phyloP scores from a whole-genome alignment of 2,113 vertebrate species.

The Mugil cephalus region DNA sequence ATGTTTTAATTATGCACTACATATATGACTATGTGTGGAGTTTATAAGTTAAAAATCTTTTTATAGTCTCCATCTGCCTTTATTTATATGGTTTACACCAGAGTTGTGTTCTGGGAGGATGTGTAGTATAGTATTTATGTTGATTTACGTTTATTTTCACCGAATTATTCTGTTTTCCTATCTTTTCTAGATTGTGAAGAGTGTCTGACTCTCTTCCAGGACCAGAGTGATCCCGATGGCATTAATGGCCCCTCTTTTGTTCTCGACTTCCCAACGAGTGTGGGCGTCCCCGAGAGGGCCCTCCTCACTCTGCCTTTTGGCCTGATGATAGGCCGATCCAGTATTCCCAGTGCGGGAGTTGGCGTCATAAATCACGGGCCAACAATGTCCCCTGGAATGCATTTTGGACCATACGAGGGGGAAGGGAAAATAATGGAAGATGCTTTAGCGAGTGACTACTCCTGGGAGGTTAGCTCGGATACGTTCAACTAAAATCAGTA shows the following conservation, averaged over 20 bases:
- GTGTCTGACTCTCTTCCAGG: conserved; percentile 83
- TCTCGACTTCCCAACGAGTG: conserved; percentile 77
- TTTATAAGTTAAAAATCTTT: too few species aligned
- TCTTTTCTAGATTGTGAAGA: conserved; percentile 84
- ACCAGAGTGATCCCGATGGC: conserved; percentile 76
- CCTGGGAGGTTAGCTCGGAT: conserved; percentile 87
- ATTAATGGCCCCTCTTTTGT: conserved; percentile 80
- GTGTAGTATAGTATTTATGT: too few species aligned
- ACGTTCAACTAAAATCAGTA: not conserved
- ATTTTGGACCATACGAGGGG: conserved; percentile 89
- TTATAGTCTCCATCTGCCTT: too few species aligned
- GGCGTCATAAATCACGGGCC: conserved; percentile 87
- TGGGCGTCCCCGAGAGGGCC: conserved; percentile 79
- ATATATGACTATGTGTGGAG: too few species aligned
- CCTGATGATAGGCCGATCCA: conserved; percentile 83
- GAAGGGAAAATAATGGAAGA: conserved; percentile 80
- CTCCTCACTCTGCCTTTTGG: conserved; percentile 86
- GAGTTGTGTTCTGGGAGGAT: too few species aligned
- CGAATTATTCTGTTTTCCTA: not conserved
- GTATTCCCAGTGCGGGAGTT: conserved; percentile 84
- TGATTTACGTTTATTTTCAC: not conserved
- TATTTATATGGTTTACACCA: too few species aligned
- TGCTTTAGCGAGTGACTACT: conserved; percentile 83
- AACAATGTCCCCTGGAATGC: conserved; percentile 82
- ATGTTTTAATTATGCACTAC: too few species aligned